Evolutionary conservation across 2,888 invertebrate species (phyloP).

Genomic region (Lacanobia wlatinum): DNA sequence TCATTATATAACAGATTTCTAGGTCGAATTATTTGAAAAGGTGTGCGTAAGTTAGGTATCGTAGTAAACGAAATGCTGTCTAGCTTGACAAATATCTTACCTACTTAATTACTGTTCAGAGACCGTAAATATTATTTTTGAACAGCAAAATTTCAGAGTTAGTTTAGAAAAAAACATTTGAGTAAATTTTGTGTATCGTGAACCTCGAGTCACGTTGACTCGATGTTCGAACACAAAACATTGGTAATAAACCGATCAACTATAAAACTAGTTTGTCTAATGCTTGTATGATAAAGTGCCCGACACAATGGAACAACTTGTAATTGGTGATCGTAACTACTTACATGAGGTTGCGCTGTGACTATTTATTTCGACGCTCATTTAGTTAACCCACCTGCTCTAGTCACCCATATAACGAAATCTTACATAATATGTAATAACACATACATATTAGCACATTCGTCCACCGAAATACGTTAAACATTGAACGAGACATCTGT

Average conservation of each 20-base stretch:
- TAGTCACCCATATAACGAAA: slow-evolving; percentile 57
- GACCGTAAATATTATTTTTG: slow-evolving; percentile 9
- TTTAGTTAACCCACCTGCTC: slow-evolving; percentile 59
- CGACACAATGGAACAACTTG: slow-evolving; percentile 49
- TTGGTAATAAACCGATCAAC: slow-evolving; percentile 35
- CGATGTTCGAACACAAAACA: slow-evolving; percentile 44
- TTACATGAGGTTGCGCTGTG: slow-evolving; percentile 55
- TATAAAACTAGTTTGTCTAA: slow-evolving; percentile 51
- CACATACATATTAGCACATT: slow-evolving; percentile 42
- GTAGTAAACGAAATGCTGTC: not conserved
- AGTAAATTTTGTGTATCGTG: slow-evolving; percentile 30
- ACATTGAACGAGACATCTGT: slow-evolving; percentile 33
- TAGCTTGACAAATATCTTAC: not conserved
- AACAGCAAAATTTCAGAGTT: not conserved
- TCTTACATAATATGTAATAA: slow-evolving; percentile 43
- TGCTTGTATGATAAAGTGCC: slow-evolving; percentile 54
- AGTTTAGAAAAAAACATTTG: not conserved
- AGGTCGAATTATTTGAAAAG: slow-evolving; percentile 67
- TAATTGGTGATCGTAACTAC: slow-evolving; percentile 63
- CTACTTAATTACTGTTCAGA: not conserved
- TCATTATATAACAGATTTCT: slow-evolving; percentile 80
- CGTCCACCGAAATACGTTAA: slow-evolving; percentile 48
- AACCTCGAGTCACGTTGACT: slow-evolving; percentile 42
- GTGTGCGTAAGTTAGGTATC: slow-evolving; percentile 18
- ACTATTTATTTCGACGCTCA: slow-evolving; percentile 65